Conservation (phyloP, 2,797 vertebrate species). For the Chelmon rostratus region DNA sequence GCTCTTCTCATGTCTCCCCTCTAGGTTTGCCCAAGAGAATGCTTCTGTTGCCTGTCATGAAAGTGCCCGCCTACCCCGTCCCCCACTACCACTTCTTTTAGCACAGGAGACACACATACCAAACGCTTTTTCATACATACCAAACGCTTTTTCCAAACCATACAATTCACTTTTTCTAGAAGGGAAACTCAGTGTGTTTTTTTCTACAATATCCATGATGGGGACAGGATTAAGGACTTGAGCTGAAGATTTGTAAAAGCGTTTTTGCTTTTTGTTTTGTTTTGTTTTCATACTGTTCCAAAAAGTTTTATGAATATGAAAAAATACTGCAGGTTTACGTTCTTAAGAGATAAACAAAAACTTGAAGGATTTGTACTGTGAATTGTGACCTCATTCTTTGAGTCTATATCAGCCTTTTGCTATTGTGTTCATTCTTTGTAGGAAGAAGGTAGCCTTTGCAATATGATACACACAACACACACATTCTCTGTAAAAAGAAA, state of each 20-base stretch:
- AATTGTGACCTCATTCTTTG: conserved; percentile 98
- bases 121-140: conserved; percentile 62
- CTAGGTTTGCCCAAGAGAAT: conserved; percentile 99
- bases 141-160: conserved; percentile 51
- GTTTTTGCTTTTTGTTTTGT: conserved; percentile 74
- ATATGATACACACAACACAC: conserved; percentile 87
- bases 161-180: conserved; percentile 80
- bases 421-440: conserved; percentile 81
- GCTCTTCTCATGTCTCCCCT: conserved; percentile 95
- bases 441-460: conserved; percentile 86
- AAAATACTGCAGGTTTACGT: conserved; percentile 91
- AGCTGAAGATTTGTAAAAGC: conserved; percentile 91
- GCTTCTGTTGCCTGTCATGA: conserved; percentile 99
- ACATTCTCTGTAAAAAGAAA: conserved; percentile 88
- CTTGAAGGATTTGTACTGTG: conserved; percentile 99
- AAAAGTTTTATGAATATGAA: conserved; percentile 84
- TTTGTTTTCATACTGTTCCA: conserved; percentile 88
- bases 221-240: conserved; percentile 85
- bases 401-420: conserved; percentile 90
- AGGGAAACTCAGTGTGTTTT: conserved; percentile 81
- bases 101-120: conserved; percentile 84
- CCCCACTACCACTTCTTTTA: conserved; percentile 99
- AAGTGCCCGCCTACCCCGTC: conserved; percentile 98
- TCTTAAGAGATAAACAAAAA: conserved; percentile 85
- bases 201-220: conserved; percentile 72